A percentile compares a stretch with the other conserved stretches of the same genome.
These are phyloP conservation scores for Lordiphosa mommai DNA, from an alignment of 1,140 invertebrate species.

Conservation along the genomic window DNA sequence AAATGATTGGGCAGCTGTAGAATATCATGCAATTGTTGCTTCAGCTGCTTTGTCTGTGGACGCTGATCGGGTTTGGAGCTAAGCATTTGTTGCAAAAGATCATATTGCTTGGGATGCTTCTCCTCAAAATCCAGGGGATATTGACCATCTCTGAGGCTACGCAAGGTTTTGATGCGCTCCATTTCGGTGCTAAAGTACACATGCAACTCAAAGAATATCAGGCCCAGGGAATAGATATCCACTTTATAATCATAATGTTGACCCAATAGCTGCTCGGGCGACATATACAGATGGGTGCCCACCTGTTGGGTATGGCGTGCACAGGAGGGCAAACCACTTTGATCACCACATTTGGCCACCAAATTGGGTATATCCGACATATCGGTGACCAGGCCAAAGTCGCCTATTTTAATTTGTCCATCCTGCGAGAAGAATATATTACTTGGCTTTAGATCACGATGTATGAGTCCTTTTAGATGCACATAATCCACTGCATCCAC, in stretches of 20 bases:
- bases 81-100: conserved; percentile 88
- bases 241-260: conserved; percentile 95
- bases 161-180: conserved; percentile 87
- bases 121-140: conserved; percentile 86
- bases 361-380: conserved; percentile 84
- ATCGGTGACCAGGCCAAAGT: conserved; percentile 96
- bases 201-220: conserved; percentile 96
- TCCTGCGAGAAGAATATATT: conserved; percentile 97
- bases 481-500: conserved; percentile 97
- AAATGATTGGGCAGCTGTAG: conserved; percentile 51
- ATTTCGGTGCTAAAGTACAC: conserved; percentile 94
- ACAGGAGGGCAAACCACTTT: conserved; percentile 49
- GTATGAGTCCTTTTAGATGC: conserved; percentile 93
- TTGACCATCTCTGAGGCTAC: conserved; percentile 83
- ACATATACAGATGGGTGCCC: conserved; percentile 97
- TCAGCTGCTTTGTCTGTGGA: conserved; percentile 88
- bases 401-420: conserved; percentile 95
- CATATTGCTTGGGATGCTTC: conserved; percentile 84
- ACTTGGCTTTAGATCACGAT: conserved; percentile 97
- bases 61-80: conserved; percentile 86
- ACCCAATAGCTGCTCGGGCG: conserved; percentile 93
- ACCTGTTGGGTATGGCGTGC: conserved; percentile 82
- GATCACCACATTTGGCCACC: conserved; percentile 65
- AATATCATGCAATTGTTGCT: conserved; percentile 57
- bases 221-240: conserved; percentile 96